Base-by-base conservation (phyloP, 2,888 invertebrate genomes). In the Caenorhabditis sulstoni region DNA sequence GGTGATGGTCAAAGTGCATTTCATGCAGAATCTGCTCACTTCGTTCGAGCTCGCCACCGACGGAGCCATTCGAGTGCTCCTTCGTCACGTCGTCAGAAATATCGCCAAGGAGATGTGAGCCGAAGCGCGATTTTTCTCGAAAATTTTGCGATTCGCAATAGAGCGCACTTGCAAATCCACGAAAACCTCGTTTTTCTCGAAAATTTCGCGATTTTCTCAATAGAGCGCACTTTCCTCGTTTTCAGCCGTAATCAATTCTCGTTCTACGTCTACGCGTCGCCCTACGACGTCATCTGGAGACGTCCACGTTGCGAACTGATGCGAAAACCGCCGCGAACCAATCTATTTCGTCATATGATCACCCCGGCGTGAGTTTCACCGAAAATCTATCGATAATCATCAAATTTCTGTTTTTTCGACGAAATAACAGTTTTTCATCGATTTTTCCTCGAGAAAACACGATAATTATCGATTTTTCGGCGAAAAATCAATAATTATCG, bases 251-350 rank as follows among this genome's bases (percentile, higher is more conserved):
- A 68, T 35, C 50, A 59, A 14, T 68, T 68, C 23, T 59, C 68
- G 37, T 68, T 68, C 59, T 68, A 68, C 52, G 49, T 59, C 4
- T 68, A 50, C 41, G 41, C 52, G 14, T 68, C 68, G 23, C 68
- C 68, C 16, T 68, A 59, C 18, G 68, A 68, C 23, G 68, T 68
- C 16, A 58, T 52, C 22, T 68, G 68, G 68, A 50, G 58, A 1
- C 68, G 59, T 44, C 68, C 58, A 14, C 39, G 52, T 8, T 50
- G 50, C 29, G 68, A 68, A 44, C 12, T 68, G 44, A 68, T 68
- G 68, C 58, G 50, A 18, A 68, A 41, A 35, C 68, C 68, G 35
- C 44, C 68, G 14, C 52, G 41, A 7, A 18, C 20, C 8, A 67
- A 18, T 12, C 23, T 59, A 4, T 68, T 68, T 22, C 68, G 68